A percentile compares a stretch with the other conserved stretches of the same genome.
Conservation (phyloP, 2,888 invertebrate genomes). For the Philereme transversata region DNA sequence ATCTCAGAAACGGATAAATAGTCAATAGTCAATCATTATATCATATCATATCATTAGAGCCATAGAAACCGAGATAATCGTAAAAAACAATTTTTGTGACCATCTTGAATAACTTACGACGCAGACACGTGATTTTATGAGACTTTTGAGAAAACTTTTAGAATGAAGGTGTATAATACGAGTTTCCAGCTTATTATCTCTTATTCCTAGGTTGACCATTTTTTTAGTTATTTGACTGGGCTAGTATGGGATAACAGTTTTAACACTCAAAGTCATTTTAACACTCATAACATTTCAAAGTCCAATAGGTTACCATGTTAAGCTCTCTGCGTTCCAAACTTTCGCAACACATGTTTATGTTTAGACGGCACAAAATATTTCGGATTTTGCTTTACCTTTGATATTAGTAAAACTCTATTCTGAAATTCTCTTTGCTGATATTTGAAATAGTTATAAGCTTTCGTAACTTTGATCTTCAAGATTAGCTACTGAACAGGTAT, state of each 20-base stretch:
- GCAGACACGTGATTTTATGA: too few species aligned
- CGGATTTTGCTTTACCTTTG: conserved; percentile 10
- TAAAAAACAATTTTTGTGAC: too few species aligned
- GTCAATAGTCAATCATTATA: too few species aligned
- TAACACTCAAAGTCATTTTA: neutral
- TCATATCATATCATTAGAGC: too few species aligned
- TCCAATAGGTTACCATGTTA: conserved; percentile 8
- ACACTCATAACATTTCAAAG: neutral
- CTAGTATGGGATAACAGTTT: neutral
- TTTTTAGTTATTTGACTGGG: too few species aligned
- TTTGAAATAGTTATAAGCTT: conserved; percentile 8
- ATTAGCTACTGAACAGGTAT: conserved; percentile 3
- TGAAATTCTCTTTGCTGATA: conserved; percentile 7
- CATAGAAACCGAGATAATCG: too few species aligned
- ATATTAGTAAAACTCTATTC: neutral
- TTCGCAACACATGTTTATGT: conserved; percentile 4
- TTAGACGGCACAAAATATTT: conserved; percentile 2
- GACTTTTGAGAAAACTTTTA: too few species aligned
- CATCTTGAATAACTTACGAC: too few species aligned
- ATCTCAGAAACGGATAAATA: too few species aligned
- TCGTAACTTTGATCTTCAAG: conserved; percentile 10
- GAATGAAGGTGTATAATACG: too few species aligned
- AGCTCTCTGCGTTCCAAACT: conserved; percentile 9
- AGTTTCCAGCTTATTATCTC: too few species aligned
- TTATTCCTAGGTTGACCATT: too few species aligned